Base-by-base conservation (phyloP, 2,797 vertebrate species). In the Craterocephalus amniculus region DNA sequence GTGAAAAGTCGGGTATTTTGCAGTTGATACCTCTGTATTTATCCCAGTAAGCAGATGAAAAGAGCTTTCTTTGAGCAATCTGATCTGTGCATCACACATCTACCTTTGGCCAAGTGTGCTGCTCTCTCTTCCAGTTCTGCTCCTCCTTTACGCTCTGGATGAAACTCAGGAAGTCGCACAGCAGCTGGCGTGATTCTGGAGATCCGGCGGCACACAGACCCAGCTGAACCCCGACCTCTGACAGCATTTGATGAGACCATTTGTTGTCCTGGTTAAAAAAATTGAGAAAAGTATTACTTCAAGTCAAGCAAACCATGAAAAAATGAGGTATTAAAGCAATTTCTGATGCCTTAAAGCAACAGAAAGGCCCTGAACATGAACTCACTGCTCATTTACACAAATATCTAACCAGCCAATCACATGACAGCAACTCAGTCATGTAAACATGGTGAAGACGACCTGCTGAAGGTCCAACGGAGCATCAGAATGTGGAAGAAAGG, bases 221-320 rank as follows among this genome's bases (percentile, higher is more conserved):
- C 49, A 94, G 61, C 55, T 86, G 74, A 5, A 60, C 8, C 0
- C 63, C 89, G 36, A 94, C 9, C 45, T 88, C 86, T 0, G 65
- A 36, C 63, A 94, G 27, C 6, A 73, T 14, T 0, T 35, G 26
- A 0, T 20, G 18, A 2, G 74, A 72, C 2, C 68, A 0, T 0
- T 14, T 26, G 10, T 12, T 1, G 0, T 11, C 22, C 90, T 91
- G 75, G 2, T 14, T 27, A 38, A 18, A 6, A n/a, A 11, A 58
- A n/a, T n/a, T 10, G 8, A 64, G 27, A 2, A 2, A n/a, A 34
- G 36, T 12, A 29, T 35, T 5, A 26, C 16, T 45, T 7, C 29
- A 35, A 34, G 2, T 4, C 9, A 60, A 27, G 22, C 4, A 18
- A 9, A 45, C 14, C 27, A 22, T 20, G 4, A 22, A 20, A 35